Evolutionary conservation across 2,888 invertebrate species (phyloP), one percentile per base, ranked within the genome.

Genomic region (Apotomis capreana): DNA sequence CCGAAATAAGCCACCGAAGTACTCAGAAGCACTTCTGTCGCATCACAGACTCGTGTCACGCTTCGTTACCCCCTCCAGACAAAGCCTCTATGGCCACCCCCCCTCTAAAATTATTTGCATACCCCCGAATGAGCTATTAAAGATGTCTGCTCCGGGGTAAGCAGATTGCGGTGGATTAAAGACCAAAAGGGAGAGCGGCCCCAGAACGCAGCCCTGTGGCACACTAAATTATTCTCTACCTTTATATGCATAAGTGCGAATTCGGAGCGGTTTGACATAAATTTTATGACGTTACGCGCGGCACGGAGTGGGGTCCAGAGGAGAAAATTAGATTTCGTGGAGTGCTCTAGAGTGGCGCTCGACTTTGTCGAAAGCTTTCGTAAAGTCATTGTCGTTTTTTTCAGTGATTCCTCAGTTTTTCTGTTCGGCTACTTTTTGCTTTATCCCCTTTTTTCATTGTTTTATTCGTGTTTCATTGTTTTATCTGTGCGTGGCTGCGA

Each of bases 141-240:
- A 91, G 91, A 92, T 90, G 91, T 90, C 89, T 89, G 85, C 87
- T 85, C 87, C 87, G 84, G 87, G 86, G 87, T 91, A 92, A 92
- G 91, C 92, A 92, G 92, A 93, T 92, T 92, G 93, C 90, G 93
- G 93, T 90, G 88, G 91, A 92, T 92, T 92, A 92, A 92, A 92
- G 92, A 92, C 91, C 92, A 88, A 88, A 90, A 88, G 89, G 88
- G 81, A 84, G 82, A 81, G 80, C 78, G 84, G 81, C 84, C 86
- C 86, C 80, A 80, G 78, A 77, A 78, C 77, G 68, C 76, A 73
- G 78, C 85, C 85, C 79, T 83, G 85, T 78, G 84, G 84, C 82
- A 86, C 83, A 78, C 87, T 82, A 86, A 87, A 88, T 86, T 89
- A 83, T 83, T 83, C 85, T 88, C 83, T 82, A 84, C 82, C 83